A percentile compares a stretch with the other conserved stretches of the same genome.
Evolutionary conservation across 2,888 invertebrate genomes (phyloP).

Genomic region (Parelbella ahira): DNA sequence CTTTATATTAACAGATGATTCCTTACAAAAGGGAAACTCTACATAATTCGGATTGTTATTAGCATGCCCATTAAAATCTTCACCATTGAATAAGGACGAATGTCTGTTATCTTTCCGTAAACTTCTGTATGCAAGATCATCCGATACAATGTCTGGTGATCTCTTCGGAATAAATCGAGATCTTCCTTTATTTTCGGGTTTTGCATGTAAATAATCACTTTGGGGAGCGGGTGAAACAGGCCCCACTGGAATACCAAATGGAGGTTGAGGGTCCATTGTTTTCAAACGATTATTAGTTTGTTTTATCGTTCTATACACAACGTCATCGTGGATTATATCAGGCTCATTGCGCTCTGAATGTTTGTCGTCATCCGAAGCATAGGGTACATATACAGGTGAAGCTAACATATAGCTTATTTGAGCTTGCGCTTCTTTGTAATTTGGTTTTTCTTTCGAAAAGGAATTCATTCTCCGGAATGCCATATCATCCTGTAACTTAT

Average conservation of each 20-base stretch:
- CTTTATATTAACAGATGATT: constrained; percentile 71
- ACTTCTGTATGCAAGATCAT: constrained; percentile 92
- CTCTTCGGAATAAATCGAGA: constrained; percentile 83
- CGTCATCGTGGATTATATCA: constrained; percentile 90
- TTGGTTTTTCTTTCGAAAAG: constrained; percentile 72
- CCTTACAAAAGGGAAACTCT: constrained; percentile 59
- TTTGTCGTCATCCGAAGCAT: constrained; percentile 70
- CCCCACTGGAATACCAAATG: constrained; percentile 93
- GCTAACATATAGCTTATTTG: constrained; percentile 85
- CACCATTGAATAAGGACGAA: constrained; percentile 70
- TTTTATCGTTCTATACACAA: constrained; percentile 89
- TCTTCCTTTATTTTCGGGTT: constrained; percentile 81
- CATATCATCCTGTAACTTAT: constrained; percentile 89
- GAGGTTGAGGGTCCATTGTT: constrained; percentile 90
- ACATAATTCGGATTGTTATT: constrained; percentile 67
- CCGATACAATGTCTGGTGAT: constrained; percentile 90
- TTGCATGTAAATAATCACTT: constrained; percentile 91
- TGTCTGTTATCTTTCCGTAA: constrained; percentile 89
- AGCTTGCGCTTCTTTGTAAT: constrained; percentile 59
- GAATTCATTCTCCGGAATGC: constrained; percentile 87
- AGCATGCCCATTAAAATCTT: constrained; percentile 69
- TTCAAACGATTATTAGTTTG: constrained; percentile 87
- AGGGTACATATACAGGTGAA: constrained; percentile 83
- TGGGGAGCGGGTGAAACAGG: constrained; percentile 89
- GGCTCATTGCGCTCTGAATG: constrained; percentile 86